Evolutionary conservation across 2,113 vertebrate genomes (phyloP).

Genomic region (Pogonocichla stellata): DNA sequence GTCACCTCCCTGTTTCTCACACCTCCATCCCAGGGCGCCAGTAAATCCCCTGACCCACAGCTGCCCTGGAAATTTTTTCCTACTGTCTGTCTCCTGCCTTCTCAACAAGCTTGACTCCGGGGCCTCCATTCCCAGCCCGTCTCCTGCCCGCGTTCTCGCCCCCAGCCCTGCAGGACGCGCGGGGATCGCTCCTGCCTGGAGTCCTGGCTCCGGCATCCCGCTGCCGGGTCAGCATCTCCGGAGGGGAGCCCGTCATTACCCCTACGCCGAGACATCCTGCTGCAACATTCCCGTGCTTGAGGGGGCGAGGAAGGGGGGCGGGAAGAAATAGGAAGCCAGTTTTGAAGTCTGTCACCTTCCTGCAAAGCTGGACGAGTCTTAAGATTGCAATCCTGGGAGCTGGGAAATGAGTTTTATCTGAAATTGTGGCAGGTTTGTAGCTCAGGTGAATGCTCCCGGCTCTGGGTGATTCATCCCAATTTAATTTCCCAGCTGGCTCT

Average conservation of each 20-base stretch:
- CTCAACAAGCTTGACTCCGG: not conserved
- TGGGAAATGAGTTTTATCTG: not conserved
- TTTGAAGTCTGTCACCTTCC: not conserved
- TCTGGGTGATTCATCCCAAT: not conserved
- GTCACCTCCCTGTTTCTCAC: not conserved
- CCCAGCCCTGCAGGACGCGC: not conserved
- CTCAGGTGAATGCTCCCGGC: not conserved
- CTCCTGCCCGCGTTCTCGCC: not conserved
- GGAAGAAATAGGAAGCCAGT: not conserved
- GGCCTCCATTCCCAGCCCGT: not conserved
- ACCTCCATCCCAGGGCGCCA: not conserved
- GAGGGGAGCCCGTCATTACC: not conserved
- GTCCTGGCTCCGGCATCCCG: not conserved
- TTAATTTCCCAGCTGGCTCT: not conserved
- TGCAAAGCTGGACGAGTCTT: not conserved
- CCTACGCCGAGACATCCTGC: not conserved
- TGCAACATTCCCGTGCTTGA: not conserved
- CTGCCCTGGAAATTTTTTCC: not conserved
- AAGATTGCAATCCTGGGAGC: not conserved
- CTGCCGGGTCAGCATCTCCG: not conserved
- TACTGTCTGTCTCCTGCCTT: slow-evolving; percentile 43
- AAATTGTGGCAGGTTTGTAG: not conserved
- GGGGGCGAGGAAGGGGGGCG: not conserved
- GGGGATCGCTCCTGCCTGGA: fast-evolving
- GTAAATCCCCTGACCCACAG: not conserved